These are phyloP conservation scores for Chelonoidis abingdonii DNA, from an alignment of 2,113 vertebrate genomes.

Conservation along the genomic window DNA sequence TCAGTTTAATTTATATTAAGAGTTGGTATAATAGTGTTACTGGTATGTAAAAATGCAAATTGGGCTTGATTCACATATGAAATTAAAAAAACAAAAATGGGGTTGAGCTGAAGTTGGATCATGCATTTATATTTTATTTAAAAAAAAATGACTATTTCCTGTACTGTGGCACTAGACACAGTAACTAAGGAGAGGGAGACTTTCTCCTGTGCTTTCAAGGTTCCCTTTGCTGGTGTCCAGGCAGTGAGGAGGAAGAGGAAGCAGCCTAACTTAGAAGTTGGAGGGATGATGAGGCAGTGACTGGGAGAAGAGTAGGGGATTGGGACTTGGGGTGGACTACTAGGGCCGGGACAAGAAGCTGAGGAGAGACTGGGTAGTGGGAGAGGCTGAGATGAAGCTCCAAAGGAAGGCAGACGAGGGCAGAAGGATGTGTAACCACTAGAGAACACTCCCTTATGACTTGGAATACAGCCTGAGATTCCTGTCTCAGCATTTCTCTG, in stretches of 20 bases:
- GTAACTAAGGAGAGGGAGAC: background rate
- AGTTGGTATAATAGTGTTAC: background rate
- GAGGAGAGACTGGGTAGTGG: background rate
- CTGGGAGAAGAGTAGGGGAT: too few species aligned
- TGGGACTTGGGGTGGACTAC: background rate
- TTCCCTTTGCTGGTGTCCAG: background rate
- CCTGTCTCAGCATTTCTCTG: background rate
- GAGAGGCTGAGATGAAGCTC: background rate
- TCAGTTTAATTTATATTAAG: background rate
- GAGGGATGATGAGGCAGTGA: background rate
- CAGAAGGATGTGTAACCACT: background rate
- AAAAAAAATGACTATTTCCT: background rate
- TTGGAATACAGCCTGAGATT: background rate
- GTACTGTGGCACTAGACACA: background rate
- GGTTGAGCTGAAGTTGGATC: background rate
- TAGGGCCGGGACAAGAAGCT: background rate
- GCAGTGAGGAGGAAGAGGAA: background rate
- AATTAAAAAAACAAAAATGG: background rate
- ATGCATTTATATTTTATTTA: background rate
- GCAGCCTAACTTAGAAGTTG: background rate
- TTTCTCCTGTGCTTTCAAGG: background rate
- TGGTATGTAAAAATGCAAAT: background rate
- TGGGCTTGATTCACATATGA: background rate
- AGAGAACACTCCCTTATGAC: background rate
- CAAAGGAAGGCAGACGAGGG: background rate